Percentiles rank a stretch among this genome's conserved stretches.
phyloP scores from a whole-genome alignment of 2,888 invertebrate genomes.

The Macaria liturata region DNA sequence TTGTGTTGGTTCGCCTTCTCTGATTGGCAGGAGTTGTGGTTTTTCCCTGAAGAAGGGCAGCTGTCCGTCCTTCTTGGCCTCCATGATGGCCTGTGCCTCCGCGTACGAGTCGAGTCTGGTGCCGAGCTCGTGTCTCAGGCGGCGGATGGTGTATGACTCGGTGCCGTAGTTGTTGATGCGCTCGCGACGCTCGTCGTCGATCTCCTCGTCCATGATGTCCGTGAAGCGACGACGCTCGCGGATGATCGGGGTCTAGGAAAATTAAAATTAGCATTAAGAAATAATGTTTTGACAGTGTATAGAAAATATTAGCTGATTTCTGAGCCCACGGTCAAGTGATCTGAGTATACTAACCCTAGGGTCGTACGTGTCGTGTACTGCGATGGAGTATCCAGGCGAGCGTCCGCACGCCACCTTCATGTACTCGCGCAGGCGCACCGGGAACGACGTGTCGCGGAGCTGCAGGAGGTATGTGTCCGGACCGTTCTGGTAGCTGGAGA shows the following conservation, averaged over 20 bases:
- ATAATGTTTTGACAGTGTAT: too few species aligned
- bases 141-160: slow-evolving; percentile 88
- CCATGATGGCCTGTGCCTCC: slow-evolving; percentile 93
- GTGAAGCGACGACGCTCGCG: slow-evolving; percentile 95
- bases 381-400: slow-evolving; percentile 87
- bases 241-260: slow-evolving; percentile 89
- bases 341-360: slow-evolving; percentile 85
- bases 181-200: slow-evolving; percentile 93
- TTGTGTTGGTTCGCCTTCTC: slow-evolving; percentile 90
- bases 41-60: slow-evolving; percentile 97
- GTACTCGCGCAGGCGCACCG: slow-evolving; percentile 95
- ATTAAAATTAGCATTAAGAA: too few species aligned
- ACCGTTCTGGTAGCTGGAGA: slow-evolving; percentile 94
- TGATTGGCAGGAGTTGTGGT: slow-evolving; percentile 89
- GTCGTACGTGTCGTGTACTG: slow-evolving; percentile 89
- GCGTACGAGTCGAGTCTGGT: slow-evolving; percentile 91
- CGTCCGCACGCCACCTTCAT: slow-evolving; percentile 95
- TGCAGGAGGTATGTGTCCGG: slow-evolving; percentile 98
- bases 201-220: slow-evolving; percentile 97
- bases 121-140: slow-evolving; percentile 90
- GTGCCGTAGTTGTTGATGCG: slow-evolving; percentile 91
- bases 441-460: slow-evolving; percentile 96
- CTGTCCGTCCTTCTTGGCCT: slow-evolving; percentile 89
- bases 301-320: too few species aligned
- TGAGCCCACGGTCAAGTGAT: not conserved